Base-by-base conservation (phyloP, 2,888 invertebrate genomes). In the Punctoribates punctum region DNA sequence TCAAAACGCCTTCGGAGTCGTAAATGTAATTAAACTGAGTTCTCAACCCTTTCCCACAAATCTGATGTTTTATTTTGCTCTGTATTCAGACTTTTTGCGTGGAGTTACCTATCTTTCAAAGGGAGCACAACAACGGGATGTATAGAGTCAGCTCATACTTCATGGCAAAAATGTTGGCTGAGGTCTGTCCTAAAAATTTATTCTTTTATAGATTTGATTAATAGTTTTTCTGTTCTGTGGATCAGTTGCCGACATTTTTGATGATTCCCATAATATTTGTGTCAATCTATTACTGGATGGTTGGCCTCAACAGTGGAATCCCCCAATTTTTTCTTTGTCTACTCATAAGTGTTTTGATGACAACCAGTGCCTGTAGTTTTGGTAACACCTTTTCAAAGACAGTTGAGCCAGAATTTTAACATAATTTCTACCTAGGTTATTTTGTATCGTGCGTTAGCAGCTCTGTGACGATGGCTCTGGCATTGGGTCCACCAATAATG, bases 131-230 rank as follows among this genome's bases (percentile, higher is more conserved):
- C 78, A 93, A 92, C 82, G 93, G 94, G 54, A 91, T 96, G 88
- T 96, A 97, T 82, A 87, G 95, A 73, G 91, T 92, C 0, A 93
- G 93, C 81, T 90, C 94, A 0, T 96, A 96, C 84, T 96, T 94
- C 84, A 83, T 96, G 34, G 91, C 93, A 76, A 96, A 96, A 86
- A 94, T 93, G 0, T 82, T 95, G 51, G 93, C 94, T 0, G 96
- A 97, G 70, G 75, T 75, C 34, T 42, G 20, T 42, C 8, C 38
- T 34, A 5, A 20, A 2, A 27, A 15, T 62, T 8, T 23, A 20
- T 38, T 42, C 8, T 70, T 9, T 20, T 11, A 13, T 46, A 20
- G 4, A 34, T 9, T 70, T 70, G 1, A 20, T 15, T 23, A 34
- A 34, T 42, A 6, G 38, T 60, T 29, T 23, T 15, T 54, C n/a